Evolutionary conservation across 2,797 vertebrate genomes (phyloP).

Genomic region (Chloroceryle amazona): DNA sequence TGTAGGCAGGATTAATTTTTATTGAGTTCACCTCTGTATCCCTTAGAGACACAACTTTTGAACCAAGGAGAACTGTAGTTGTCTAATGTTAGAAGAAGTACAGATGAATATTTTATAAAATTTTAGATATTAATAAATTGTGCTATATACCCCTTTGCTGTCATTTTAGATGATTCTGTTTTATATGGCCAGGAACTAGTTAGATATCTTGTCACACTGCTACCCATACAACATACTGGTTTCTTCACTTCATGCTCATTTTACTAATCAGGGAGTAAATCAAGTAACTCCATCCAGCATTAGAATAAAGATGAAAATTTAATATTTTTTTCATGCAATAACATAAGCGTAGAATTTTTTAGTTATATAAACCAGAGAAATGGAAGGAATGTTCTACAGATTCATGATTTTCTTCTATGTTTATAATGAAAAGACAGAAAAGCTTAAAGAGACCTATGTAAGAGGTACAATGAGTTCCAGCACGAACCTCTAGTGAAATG

Average conservation of each 20-base stretch:
- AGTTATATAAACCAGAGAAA: background rate
- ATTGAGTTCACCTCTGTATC: background rate
- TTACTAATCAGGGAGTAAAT: background rate
- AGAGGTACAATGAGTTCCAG: background rate
- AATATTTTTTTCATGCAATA: background rate
- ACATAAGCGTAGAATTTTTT: background rate
- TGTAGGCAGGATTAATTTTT: background rate
- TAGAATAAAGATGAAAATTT: background rate
- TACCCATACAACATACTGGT: background rate
- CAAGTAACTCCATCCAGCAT: background rate
- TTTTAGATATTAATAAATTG: background rate
- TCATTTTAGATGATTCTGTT: background rate
- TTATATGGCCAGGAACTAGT: background rate
- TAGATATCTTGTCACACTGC: background rate
- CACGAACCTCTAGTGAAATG: background rate
- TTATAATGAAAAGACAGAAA: background rate
- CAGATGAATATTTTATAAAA: background rate
- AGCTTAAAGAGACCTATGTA: background rate
- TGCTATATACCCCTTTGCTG: background rate
- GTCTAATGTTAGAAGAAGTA: background rate
- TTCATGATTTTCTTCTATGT: background rate
- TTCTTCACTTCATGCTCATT: background rate
- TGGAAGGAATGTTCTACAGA: background rate
- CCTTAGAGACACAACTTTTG: background rate
- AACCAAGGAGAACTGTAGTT: background rate